Conservation (phyloP, 2,888 invertebrate genomes). For the Liposcelis brunnea region DNA sequence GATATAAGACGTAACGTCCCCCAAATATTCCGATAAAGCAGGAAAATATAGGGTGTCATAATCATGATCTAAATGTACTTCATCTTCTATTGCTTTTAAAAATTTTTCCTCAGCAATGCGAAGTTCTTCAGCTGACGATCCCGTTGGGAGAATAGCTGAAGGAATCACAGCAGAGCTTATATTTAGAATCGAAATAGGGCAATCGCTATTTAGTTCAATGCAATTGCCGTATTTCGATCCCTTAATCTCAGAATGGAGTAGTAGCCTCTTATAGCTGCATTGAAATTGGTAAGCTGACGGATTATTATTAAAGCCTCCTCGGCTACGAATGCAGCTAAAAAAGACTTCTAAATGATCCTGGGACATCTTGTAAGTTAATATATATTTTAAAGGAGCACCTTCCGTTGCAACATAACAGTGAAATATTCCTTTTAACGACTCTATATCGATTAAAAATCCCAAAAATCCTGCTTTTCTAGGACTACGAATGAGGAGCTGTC, state of each 20-base stretch:
- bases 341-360: slow-evolving; percentile 15
- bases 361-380: slow-evolving; percentile 13
- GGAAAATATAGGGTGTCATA: too few relatives aligned
- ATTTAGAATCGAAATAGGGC: too few relatives aligned
- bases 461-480: slow-evolving; percentile 13
- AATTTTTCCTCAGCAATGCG: too few relatives aligned
- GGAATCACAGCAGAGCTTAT: too few relatives aligned
- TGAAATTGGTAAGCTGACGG: slow-evolving; percentile 13
- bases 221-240: neutral
- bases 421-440: slow-evolving; percentile 10
- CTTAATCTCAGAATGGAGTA: neutral
- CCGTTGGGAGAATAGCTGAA: too few relatives aligned
- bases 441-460: slow-evolving; percentile 11
- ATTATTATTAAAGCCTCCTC: slow-evolving; percentile 14
- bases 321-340: slow-evolving; percentile 12
- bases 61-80: too few relatives aligned
- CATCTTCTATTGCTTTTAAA: too few relatives aligned
- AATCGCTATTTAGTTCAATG: neutral
- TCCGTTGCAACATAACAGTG: slow-evolving; percentile 2
- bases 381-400: slow-evolving; percentile 10
- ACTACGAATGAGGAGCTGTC: slow-evolving; percentile 9
- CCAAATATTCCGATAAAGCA: too few relatives aligned
- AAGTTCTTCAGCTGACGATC: too few relatives aligned
- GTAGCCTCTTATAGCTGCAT: neutral
- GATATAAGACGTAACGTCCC: too few relatives aligned